A percentile compares a stretch with the other conserved stretches of the same genome.
These are phyloP conservation scores for Lymantria dispar DNA, from an alignment of 2,888 invertebrate species.

Conservation along the genomic window DNA sequence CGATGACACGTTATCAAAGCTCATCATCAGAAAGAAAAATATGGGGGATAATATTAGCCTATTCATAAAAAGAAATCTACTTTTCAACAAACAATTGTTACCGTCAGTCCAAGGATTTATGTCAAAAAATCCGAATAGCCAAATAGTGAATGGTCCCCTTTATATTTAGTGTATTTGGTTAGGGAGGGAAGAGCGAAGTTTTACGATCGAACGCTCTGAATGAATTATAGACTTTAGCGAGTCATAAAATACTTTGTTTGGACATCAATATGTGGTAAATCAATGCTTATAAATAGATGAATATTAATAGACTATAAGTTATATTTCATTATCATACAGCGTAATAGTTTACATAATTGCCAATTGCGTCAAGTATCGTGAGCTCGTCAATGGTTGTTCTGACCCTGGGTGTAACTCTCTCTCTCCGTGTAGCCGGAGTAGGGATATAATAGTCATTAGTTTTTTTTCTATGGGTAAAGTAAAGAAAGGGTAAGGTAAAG, in stretches of 20 bases:
- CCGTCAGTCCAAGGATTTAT: neutral
- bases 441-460: no score
- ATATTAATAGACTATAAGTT: neutral
- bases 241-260: conserved; percentile 3
- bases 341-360: no score
- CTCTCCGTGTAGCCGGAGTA: no score
- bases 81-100: neutral
- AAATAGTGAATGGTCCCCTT: neutral
- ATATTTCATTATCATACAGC: no score
- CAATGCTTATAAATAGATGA: neutral
- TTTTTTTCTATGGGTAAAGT: no score
- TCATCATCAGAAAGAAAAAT: no score
- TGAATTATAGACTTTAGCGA: conserved; percentile 22
- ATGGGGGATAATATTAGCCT: no score
- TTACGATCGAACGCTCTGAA: conserved; percentile 19
- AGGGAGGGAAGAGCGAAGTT: conserved; percentile 11
- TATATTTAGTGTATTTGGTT: conserved; percentile 10
- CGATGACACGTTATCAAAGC: no score
- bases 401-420: no score
- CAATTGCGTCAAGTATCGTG: no score
- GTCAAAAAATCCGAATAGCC: neutral
- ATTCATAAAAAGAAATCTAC: neutral
- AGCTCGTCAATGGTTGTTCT: no score
- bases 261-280: neutral
- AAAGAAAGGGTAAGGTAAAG: no score